Evolutionary conservation across 2,797 vertebrate genomes (phyloP).

Genomic region (Furcifer pardalis): DNA sequence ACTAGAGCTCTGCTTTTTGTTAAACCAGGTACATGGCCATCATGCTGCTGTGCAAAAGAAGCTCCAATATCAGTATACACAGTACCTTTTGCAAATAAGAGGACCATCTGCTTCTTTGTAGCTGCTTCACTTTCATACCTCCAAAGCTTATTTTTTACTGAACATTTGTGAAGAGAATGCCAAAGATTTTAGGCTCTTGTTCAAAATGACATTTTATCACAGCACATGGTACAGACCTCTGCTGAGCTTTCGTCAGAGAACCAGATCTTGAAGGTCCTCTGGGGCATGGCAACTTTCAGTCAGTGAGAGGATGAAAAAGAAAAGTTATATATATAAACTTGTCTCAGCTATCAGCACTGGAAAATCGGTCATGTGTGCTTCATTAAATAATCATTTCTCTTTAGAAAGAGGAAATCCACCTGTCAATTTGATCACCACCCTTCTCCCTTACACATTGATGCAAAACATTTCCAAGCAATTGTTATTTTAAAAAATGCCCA

Average conservation of each 20-base stretch:
- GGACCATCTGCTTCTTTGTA: not conserved
- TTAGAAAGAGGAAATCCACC: not conserved
- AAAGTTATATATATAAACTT: conserved; percentile 43
- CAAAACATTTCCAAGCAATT: not conserved
- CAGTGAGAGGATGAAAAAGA: conserved; percentile 47
- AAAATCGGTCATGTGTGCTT: conserved; percentile 40
- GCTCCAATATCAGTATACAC: not conserved
- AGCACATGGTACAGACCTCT: conserved; percentile 47
- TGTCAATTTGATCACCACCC: rapidly evolving
- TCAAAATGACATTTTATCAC: conserved; percentile 61
- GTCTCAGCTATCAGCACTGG: conserved; percentile 35
- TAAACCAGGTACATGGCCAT: not conserved
- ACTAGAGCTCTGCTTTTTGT: too few relatives aligned
- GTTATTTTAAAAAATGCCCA: not conserved
- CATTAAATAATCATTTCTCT: conserved; percentile 23
- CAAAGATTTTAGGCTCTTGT: conserved; percentile 44
- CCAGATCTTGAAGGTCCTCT: conserved; percentile 39
- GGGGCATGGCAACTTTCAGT: conserved; percentile 37
- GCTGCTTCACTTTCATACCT: not conserved
- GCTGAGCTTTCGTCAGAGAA: conserved; percentile 54
- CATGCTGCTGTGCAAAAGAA: conserved; percentile 34
- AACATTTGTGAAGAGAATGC: conserved; percentile 43
- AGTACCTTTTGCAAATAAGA: conserved; percentile 1
- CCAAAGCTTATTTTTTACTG: conserved; percentile 55
- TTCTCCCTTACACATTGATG: not conserved